Percentiles rank a stretch among this genome's conserved stretches.
Conservation (phyloP, 2,113 vertebrate genomes). For the Ariopsis seemanni region DNA sequence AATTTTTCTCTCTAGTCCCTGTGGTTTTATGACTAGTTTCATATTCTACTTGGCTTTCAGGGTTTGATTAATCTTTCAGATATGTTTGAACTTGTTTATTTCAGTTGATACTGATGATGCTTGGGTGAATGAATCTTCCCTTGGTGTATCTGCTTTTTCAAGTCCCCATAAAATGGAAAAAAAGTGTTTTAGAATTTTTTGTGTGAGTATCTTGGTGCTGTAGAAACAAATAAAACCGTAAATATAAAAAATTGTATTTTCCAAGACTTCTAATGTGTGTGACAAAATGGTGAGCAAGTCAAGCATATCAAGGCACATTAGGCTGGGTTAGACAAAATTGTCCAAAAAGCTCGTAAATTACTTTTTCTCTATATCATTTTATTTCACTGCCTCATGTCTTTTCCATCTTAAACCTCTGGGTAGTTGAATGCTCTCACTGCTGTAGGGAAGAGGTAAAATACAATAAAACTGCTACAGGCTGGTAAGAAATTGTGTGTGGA, state of each 20-base stretch:
- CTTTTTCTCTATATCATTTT: background rate
- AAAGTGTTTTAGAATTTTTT: background rate
- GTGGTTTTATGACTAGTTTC: background rate
- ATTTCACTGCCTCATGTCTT: background rate
- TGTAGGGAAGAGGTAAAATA: background rate
- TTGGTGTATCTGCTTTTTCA: background rate
- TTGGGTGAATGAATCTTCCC: constrained; percentile 42
- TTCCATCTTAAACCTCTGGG: background rate
- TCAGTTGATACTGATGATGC: background rate
- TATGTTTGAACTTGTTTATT: constrained; percentile 22
- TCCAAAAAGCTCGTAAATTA: background rate
- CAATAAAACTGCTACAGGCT: background rate
- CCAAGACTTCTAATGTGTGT: background rate
- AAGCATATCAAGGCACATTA: background rate
- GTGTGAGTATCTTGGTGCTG: background rate
- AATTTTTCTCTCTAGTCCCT: background rate
- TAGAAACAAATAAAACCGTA: background rate
- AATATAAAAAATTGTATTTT: background rate
- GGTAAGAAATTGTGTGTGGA: background rate
- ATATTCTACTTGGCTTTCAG: background rate
- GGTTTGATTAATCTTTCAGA: background rate
- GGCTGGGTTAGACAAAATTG: background rate
- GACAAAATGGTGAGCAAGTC: background rate
- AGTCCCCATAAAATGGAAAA: background rate
- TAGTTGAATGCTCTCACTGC: background rate